Evolutionary conservation across 2,888 invertebrate species (phyloP).

Genomic region (Unio pictorum): DNA sequence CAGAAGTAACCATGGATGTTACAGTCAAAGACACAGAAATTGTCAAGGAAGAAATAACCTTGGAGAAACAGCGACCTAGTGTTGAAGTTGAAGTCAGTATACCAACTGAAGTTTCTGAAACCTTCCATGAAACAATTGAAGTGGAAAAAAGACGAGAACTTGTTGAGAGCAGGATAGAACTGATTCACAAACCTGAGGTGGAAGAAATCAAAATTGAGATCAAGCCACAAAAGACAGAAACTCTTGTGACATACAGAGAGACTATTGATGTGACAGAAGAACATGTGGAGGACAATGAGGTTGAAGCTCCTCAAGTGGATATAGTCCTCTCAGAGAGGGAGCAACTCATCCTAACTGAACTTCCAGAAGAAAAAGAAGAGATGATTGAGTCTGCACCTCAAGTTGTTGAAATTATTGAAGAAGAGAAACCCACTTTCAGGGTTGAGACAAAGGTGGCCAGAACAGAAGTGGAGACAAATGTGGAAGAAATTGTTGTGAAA

Average conservation of each 20-base stretch:
- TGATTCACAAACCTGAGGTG: constrained; percentile 6
- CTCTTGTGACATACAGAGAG: constrained; percentile 35
- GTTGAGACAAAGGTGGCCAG: constrained; percentile 7
- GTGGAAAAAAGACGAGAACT: neutral
- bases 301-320: constrained; percentile 3
- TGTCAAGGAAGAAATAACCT: constrained; percentile 23
- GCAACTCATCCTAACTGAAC: constrained; percentile 18
- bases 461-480: constrained; percentile 7
- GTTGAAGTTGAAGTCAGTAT: constrained; percentile 5
- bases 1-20: constrained; percentile 3
- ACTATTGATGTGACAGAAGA: constrained; percentile 31
- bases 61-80: constrained; percentile 19
- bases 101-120: constrained; percentile 6
- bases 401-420: constrained; percentile 13
- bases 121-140: neutral
- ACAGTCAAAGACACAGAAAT: constrained; percentile 8
- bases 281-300: constrained; percentile 14
- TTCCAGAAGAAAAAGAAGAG: constrained; percentile 12
- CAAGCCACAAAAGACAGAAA: constrained; percentile 18
- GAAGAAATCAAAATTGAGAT: constrained; percentile 22
- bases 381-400: constrained; percentile 7
- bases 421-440: constrained; percentile 1
- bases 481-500: constrained; percentile 7
- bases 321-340: neutral
- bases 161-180: neutral